Percentiles rank a stretch among this genome's conserved stretches.
Evolutionary conservation across 2,888 invertebrate genomes (phyloP).

Genomic region (Himalopsyche anomala): DNA sequence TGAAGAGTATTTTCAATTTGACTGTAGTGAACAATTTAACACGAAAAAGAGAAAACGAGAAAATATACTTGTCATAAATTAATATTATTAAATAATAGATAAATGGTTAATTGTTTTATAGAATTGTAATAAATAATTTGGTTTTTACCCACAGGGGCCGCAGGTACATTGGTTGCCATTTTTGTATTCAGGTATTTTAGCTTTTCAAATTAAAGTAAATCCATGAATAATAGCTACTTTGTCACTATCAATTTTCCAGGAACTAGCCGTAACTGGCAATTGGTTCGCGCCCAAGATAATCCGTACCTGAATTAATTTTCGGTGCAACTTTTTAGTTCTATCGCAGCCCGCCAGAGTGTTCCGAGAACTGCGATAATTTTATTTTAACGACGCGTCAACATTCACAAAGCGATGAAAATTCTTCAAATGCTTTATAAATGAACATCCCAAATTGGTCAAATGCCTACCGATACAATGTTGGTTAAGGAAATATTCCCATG

Average conservation of each 20-base stretch:
- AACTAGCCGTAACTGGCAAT: neutral
- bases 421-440: neutral
- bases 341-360: constrained; percentile 32
- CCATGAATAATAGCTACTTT: too few relatives aligned
- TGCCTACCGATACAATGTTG: neutral
- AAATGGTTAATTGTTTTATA: too few relatives aligned
- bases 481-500: neutral
- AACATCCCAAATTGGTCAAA: neutral
- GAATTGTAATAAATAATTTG: too few relatives aligned
- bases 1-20: too few relatives aligned
- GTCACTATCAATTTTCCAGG: neutral
- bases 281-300: constrained; percentile 38
- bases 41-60: too few relatives aligned
- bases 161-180: too few relatives aligned
- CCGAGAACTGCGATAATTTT: constrained; percentile 8
- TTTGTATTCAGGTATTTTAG: too few relatives aligned
- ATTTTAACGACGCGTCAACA: constrained; percentile 34
- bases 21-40: too few relatives aligned
- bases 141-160: too few relatives aligned
- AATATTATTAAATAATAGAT: too few relatives aligned
- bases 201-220: too few relatives aligned
- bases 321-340: constrained; percentile 40
- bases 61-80: too few relatives aligned
- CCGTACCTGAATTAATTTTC: constrained; percentile 18
- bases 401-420: constrained; percentile 19